A percentile compares a stretch with the other conserved stretches of the same genome.
Conservation (phyloP, 2,888 invertebrate genomes). For the Cordylochernes scorpioides region DNA sequence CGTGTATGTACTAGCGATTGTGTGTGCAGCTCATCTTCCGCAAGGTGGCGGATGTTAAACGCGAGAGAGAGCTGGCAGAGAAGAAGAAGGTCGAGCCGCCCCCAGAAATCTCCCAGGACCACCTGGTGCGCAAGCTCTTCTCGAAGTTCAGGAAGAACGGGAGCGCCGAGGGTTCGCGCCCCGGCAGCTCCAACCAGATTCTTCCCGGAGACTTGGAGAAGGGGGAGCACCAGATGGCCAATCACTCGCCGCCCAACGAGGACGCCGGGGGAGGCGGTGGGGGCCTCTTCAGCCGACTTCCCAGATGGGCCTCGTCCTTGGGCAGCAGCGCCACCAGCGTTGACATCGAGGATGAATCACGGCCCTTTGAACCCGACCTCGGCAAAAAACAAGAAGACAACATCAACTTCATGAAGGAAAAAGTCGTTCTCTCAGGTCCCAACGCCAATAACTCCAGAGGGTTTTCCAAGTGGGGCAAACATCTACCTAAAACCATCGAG, state of each 20-base stretch:
- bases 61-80: slow-evolving; percentile 92
- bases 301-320: no score
- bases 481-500: slow-evolving; percentile 20
- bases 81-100: slow-evolving; percentile 89
- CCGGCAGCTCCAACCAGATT: slow-evolving; percentile 4
- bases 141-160: slow-evolving; percentile 48
- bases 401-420: slow-evolving; percentile 2
- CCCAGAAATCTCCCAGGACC: slow-evolving; percentile 82
- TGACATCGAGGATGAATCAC: slow-evolving; percentile 9
- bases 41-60: slow-evolving; percentile 84
- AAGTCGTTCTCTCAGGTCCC: slow-evolving; percentile 1
- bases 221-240: slow-evolving; percentile 1
- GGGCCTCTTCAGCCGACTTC: neutral
- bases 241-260: neutral
- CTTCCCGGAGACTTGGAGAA: slow-evolving; percentile 8
- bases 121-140: slow-evolving; percentile 88
- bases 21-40: slow-evolving; percentile 39
- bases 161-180: slow-evolving; percentile 3
- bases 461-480: slow-evolving; percentile 8
- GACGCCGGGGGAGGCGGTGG: neutral
- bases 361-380: slow-evolving; percentile 8
- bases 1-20: no score
- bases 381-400: neutral
- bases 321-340: neutral
- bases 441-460: slow-evolving; percentile 1